Evolutionary conservation across 2,113 vertebrate genomes (phyloP).

Genomic region (Coturnix japonica): DNA sequence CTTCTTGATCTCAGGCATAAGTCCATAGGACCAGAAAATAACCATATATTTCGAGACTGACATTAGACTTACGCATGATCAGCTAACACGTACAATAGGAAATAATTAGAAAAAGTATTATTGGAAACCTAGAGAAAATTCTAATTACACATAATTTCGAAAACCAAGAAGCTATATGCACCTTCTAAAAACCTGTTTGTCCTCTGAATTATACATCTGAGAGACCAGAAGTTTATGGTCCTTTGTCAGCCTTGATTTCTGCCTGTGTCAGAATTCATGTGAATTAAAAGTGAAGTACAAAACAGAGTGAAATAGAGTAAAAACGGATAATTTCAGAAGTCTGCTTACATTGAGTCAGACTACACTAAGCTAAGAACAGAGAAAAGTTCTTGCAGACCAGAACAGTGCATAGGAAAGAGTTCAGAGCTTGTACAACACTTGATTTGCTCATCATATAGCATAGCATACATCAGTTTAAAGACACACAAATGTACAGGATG

Average conservation of each 20-base stretch:
- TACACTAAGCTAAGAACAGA: not conserved
- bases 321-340: not conserved
- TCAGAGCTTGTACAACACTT: not conserved
- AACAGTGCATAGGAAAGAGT: not conserved
- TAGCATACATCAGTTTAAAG: not conserved
- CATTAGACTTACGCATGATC: not conserved
- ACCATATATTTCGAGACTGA: not conserved
- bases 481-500: not conserved
- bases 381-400: not conserved
- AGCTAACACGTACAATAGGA: not conserved
- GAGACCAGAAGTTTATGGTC: not conserved
- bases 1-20: not conserved
- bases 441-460: not conserved
- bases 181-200: not conserved
- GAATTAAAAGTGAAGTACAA: not conserved
- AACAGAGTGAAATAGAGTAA: not conserved
- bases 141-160: not conserved
- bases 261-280: not conserved
- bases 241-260: not conserved
- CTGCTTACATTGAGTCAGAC: not conserved
- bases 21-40: not conserved
- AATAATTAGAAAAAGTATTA: not conserved
- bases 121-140: not conserved
- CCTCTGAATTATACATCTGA: not conserved
- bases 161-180: not conserved